Conservation (phyloP, 1,140 invertebrate genomes). For the Charaxes varanes region DNA sequence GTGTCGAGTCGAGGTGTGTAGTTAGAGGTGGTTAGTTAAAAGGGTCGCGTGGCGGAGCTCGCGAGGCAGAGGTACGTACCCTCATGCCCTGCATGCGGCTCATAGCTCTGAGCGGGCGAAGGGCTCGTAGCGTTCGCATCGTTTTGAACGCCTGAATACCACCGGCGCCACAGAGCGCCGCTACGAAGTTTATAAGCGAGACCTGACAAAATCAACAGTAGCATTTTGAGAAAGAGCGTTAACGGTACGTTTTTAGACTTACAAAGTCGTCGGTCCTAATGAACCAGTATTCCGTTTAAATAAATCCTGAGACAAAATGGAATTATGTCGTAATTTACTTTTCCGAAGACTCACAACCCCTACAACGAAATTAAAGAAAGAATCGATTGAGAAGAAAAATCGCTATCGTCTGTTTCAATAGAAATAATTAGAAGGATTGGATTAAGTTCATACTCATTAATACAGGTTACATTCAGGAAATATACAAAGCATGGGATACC, state of each 20-base stretch:
- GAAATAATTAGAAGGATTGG: too few relatives aligned
- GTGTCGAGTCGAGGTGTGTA: conserved; percentile 24
- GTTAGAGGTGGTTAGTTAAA: conserved; percentile 27
- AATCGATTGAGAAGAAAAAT: conserved; percentile 11
- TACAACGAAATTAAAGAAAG: conserved; percentile 7
- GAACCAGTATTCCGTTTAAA: conserved; percentile 1
- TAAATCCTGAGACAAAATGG: conserved; percentile 2
- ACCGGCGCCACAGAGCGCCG: conserved; percentile 92
- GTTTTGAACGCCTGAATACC: conserved; percentile 99
- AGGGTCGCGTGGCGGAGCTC: conserved; percentile 23
- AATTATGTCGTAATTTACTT: not conserved
- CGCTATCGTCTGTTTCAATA: not conserved
- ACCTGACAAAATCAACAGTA: conserved; percentile 81
- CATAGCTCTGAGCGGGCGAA: conserved; percentile 95
- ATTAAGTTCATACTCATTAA: too few relatives aligned
- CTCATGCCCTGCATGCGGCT: conserved; percentile 98
- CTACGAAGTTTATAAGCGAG: conserved; percentile 97
- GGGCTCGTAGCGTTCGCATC: conserved; percentile 95
- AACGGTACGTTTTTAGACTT: conserved; percentile 2
- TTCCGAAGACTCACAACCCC: conserved; percentile 26
- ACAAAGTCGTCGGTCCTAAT: too few relatives aligned
- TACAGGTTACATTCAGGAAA: conserved; percentile 19
- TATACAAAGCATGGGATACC: conserved; percentile 22
- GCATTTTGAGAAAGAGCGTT: conserved; percentile 22
- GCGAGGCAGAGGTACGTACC: conserved; percentile 81